A percentile compares a stretch with the other conserved stretches of the same genome.
phyloP scores from a whole-genome alignment of 2,888 invertebrate species.

The Amblyjoppa fuscipennis region DNA sequence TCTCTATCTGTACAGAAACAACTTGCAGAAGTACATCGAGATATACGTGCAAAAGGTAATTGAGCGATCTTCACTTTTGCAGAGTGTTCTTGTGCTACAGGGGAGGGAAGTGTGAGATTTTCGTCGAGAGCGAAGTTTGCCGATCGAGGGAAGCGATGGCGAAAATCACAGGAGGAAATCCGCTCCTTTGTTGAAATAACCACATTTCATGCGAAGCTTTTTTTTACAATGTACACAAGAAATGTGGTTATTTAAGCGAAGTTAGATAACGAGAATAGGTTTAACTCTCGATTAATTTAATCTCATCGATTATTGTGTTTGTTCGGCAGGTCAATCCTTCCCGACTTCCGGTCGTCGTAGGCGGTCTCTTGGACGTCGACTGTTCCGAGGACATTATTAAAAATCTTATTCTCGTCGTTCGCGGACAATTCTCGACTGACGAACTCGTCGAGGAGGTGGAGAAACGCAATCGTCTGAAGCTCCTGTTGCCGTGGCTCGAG shows the following conservation, averaged over 20 bases:
- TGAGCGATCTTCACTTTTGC: constrained; percentile 1
- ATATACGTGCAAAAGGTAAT: constrained; percentile 99
- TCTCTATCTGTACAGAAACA: constrained; percentile 98
- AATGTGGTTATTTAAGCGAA: no score
- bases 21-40: constrained; percentile 99
- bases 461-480: constrained; percentile 96
- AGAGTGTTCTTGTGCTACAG: no score
- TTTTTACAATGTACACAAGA: no score
- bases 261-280: not conserved
- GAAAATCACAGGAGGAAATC: not conserved
- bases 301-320: constrained; percentile 9
- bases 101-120: not conserved
- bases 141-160: no score
- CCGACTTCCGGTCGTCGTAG: constrained; percentile 98
- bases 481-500: constrained; percentile 98
- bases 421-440: constrained; percentile 99
- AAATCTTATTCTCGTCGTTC: constrained; percentile 98
- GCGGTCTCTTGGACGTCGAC: constrained; percentile 98
- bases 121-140: not conserved
- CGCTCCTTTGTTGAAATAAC: not conserved
- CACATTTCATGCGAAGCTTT: no score
- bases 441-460: constrained; percentile 99
- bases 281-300: constrained; percentile 27
- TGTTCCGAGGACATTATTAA: constrained; percentile 99
- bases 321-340: constrained; percentile 95